Base-by-base conservation (phyloP, 2,888 invertebrate species). In the Athripsodes cinereus region DNA sequence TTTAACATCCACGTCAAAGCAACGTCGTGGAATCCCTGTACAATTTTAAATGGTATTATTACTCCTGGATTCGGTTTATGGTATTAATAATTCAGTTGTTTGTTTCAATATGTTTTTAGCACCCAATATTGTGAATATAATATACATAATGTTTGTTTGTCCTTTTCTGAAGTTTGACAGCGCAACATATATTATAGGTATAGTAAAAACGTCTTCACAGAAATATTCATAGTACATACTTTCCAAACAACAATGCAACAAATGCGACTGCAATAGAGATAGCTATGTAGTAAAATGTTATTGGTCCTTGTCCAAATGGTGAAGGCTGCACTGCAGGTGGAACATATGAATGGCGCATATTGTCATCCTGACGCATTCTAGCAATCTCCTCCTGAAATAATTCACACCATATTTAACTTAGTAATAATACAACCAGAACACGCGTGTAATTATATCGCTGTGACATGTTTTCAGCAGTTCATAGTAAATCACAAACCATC, bases 171-270 rank as follows among this genome's bases (percentile, higher is more conserved):
- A 31, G 11, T 31, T 31, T 31, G 5, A 40, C 13, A 22, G 21
- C 34, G 10, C 48, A 19, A 48, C 8, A 31, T 13, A 55, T 46
- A 56, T 55, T 61, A 47, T 52, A 52, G 22, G 57, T 62, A 22
- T 55, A 53, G 18, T 60, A 59, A 31, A 31, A 31, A 31, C 6
- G 11, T 8, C 11, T 8, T 8, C 11, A 31, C 3, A 19, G n/a
- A 22, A 21, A 71, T 11, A 19, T 85, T 89, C 87, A 90, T 80
- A 90, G 87, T 75, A 88, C 76, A 78, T 86, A 88, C 78, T 90
- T 90, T 72, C 90, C 90, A 73, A 90, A 78, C 72, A 90, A 78
- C 70, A 90, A 81, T 71, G 90, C 88, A 70, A 89, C 72, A 65
- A 90, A 71, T 66, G 85, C 85, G 76, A 87, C 82, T 68, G 81